Evolutionary conservation across 1,140 invertebrate genomes (phyloP).

Genomic region (Aphelinus certus): DNA sequence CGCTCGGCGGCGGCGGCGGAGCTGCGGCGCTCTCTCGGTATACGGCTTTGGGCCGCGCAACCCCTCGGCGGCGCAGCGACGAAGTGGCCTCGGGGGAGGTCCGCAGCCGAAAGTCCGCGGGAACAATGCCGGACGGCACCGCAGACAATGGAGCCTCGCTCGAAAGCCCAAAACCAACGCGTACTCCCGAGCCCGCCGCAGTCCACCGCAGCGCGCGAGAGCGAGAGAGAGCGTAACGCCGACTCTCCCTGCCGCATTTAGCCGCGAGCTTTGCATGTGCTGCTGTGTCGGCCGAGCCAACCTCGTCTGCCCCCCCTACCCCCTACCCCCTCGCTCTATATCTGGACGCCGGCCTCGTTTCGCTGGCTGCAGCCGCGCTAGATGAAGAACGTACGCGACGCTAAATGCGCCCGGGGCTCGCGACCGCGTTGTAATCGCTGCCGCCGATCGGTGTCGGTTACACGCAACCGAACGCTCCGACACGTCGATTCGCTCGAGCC

Average conservation of each 20-base stretch:
- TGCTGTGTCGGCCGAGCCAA: too few relatives aligned
- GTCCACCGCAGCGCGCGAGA: neutral
- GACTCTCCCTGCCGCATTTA: neutral
- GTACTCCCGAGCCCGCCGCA: neutral
- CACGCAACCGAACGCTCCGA: too few relatives aligned
- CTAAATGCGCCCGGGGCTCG: neutral
- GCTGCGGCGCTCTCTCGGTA: neutral
- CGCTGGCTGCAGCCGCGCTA: too few relatives aligned
- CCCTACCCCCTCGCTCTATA: neutral
- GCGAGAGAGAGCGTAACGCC: conserved; percentile 14
- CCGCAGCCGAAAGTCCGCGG: neutral
- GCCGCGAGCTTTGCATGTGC: neutral
- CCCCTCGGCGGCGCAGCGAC: neutral
- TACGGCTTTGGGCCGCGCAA: neutral
- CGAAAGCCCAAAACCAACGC: conserved; percentile 28
- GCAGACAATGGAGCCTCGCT: conserved; percentile 31
- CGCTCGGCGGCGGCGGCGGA: neutral
- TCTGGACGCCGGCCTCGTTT: neutral
- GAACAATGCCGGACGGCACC: conserved; percentile 14
- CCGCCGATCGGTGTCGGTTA: neutral
- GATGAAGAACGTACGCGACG: neutral
- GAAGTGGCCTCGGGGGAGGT: conserved; percentile 22
- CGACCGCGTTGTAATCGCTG: neutral
- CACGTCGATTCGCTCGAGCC: too few relatives aligned
- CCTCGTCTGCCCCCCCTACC: too few relatives aligned